These are phyloP conservation scores for Imbricaverruca yamaguchii DNA, from an alignment of 2,888 invertebrate species.

Conservation along the genomic window DNA sequence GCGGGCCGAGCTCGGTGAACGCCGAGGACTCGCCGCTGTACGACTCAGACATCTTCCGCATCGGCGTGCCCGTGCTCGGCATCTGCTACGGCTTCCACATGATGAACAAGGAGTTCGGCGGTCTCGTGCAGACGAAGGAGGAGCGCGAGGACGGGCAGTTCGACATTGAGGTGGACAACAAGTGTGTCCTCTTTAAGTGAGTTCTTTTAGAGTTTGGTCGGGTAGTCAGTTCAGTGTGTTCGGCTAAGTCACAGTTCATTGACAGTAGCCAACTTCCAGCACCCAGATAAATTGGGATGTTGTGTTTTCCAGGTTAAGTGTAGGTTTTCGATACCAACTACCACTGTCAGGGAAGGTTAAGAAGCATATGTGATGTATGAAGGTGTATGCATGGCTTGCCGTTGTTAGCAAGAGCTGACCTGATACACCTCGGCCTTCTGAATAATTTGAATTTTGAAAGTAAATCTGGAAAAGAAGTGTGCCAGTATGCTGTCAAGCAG, in stretches of 20 bases:
- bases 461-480: too few species aligned
- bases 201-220: conserved; percentile 38
- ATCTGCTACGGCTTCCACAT: conserved; percentile 99
- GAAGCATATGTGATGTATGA: too few species aligned
- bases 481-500: too few species aligned
- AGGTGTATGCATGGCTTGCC: too few species aligned
- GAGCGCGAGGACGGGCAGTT: conserved; percentile 91
- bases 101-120: conserved; percentile 76
- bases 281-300: too few species aligned
- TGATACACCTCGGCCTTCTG: too few species aligned
- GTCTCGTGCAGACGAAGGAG: conserved; percentile 77
- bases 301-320: too few species aligned
- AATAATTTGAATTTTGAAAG: too few species aligned
- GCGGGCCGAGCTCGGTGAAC: conserved; percentile 95
- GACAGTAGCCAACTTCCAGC: background rate
- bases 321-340: too few species aligned
- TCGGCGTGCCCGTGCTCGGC: conserved; percentile 86
- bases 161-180: conserved; percentile 75
- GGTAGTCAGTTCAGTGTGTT: background rate
- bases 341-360: too few species aligned
- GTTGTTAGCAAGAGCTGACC: too few species aligned
- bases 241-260: background rate
- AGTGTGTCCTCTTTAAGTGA: conserved; percentile 88
- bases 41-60: conserved; percentile 90
- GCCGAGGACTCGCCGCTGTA: conserved; percentile 88